Percentiles rank a stretch among this genome's conserved stretches.
These are phyloP conservation scores for Datnioides undecimradiatus DNA, from an alignment of 2,113 vertebrate species.

Conservation along the genomic window DNA sequence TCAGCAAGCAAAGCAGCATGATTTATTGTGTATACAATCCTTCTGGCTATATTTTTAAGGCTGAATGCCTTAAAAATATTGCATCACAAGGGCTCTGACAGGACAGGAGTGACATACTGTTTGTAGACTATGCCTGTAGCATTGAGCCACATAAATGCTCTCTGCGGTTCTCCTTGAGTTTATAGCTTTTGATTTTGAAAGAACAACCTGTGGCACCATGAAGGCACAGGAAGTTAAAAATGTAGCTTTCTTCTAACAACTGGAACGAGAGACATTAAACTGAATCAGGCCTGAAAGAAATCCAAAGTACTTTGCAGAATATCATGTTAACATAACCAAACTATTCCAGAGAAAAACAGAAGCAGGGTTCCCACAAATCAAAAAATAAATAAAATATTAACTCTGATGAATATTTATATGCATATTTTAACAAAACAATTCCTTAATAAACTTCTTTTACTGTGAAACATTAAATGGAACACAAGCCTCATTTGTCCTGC, in stretches of 20 bases:
- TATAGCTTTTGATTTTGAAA: neutral
- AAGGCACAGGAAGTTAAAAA: neutral
- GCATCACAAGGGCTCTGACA: slow-evolving; percentile 17
- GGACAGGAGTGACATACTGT: neutral
- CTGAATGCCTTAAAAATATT: slow-evolving; percentile 22
- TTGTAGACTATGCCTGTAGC: neutral
- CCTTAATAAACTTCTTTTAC: neutral
- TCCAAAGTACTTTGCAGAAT: neutral
- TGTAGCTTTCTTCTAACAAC: neutral
- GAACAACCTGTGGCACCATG: neutral
- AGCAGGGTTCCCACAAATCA: neutral
- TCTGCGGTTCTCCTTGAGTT: neutral
- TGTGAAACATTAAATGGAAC: neutral
- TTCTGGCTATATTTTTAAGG: slow-evolving; percentile 35
- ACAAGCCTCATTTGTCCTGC: neutral
- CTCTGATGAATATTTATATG: neutral
- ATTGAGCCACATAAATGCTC: neutral
- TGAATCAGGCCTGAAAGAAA: neutral
- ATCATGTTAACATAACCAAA: no score
- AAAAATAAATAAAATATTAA: neutral
- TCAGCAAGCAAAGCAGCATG: slow-evolving; percentile 2
- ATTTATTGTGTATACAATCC: slow-evolving; percentile 23
- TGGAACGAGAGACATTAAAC: neutral
- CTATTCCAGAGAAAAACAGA: neutral
- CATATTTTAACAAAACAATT: neutral